These are phyloP conservation scores for Echiichthys vipera DNA, from an alignment of 2,797 vertebrate species.

Conservation along the genomic window DNA sequence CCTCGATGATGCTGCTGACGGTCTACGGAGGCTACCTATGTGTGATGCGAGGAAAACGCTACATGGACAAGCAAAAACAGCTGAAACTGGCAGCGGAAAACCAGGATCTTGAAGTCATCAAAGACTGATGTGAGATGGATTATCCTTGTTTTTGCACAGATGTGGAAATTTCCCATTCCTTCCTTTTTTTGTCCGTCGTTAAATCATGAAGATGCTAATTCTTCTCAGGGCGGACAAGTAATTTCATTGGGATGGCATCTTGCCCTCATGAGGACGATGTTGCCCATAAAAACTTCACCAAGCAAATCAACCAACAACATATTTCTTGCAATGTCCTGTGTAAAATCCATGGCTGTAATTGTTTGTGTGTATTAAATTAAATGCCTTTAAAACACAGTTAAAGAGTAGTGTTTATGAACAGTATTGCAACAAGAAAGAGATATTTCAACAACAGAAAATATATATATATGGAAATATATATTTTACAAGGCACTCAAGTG, in stretches of 20 bases:
- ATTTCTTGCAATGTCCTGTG: constrained; percentile 23
- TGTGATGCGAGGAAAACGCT: constrained; percentile 81
- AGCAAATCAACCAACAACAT: constrained; percentile 14
- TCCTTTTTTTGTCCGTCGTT: background rate
- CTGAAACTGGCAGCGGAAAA: constrained; percentile 82
- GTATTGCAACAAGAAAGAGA: constrained; percentile 10
- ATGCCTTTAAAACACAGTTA: constrained; percentile 56
- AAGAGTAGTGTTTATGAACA: constrained; percentile 12
- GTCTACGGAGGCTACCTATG: constrained; percentile 92
- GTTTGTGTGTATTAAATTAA: constrained; percentile 64
- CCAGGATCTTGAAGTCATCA: constrained; percentile 74
- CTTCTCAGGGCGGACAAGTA: constrained; percentile 5
- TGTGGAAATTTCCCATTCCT: constrained; percentile 47
- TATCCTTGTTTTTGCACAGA: constrained; percentile 14
- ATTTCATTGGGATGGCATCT: background rate
- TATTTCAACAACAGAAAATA: constrained; percentile 60
- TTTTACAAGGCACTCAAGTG: constrained; percentile 67
- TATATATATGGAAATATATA: constrained; percentile 72
- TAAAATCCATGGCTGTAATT: constrained; percentile 35
- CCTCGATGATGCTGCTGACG: constrained; percentile 93
- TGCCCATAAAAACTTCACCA: constrained; percentile 23
- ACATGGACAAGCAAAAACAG: constrained; percentile 75
- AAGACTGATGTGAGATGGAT: constrained; percentile 61
- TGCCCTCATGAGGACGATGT: background rate
- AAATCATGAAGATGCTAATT: constrained; percentile 25